Conservation (phyloP, 2,113 vertebrate species). For the Cisticola juncidis region DNA sequence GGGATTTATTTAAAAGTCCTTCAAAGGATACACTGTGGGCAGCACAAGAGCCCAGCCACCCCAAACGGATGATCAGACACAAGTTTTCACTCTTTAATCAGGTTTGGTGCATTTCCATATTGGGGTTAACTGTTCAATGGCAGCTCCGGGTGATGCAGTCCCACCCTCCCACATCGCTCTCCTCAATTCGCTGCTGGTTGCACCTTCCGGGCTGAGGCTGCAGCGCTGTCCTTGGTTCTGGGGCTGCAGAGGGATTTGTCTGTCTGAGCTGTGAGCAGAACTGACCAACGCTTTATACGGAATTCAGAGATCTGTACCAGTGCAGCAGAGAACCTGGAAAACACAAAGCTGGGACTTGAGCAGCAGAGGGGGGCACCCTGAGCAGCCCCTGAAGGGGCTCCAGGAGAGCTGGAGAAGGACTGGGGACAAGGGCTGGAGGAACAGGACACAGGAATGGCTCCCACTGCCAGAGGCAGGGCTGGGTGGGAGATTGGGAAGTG, state of each 20-base stretch:
- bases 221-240: too few species aligned
- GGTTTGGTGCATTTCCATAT: neutral
- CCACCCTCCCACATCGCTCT: neutral
- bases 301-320: neutral
- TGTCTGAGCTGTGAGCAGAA: neutral
- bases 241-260: too few species aligned
- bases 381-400: too few species aligned
- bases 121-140: neutral
- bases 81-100: neutral
- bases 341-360: too few species aligned
- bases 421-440: too few species aligned
- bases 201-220: neutral
- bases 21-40: neutral
- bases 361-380: too few species aligned
- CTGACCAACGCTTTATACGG: neutral
- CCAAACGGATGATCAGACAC: rapidly evolving
- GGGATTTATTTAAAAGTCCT: neutral
- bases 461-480: too few species aligned
- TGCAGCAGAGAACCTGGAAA: too few species aligned
- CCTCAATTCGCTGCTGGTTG: neutral
- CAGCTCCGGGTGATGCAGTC: too few species aligned
- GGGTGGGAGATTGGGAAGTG: too few species aligned
- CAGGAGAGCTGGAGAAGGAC: too few species aligned
- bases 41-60: neutral
- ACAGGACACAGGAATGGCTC: too few species aligned